Evolutionary conservation across 2,888 invertebrate species (phyloP).

Genomic region (Apamea crenata): DNA sequence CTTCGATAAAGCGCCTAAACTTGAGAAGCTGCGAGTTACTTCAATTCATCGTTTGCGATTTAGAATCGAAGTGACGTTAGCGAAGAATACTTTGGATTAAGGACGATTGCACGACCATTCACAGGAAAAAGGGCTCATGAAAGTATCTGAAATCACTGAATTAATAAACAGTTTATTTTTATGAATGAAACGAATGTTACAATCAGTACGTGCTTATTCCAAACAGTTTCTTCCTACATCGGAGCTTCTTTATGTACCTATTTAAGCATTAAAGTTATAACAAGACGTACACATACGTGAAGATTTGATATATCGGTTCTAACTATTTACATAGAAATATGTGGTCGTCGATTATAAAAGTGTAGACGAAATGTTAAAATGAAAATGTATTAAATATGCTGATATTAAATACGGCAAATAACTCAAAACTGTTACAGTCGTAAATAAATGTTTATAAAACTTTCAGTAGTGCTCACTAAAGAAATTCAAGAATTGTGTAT

Average conservation of each 20-base stretch:
- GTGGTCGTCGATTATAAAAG: slow-evolving; percentile 60
- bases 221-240: slow-evolving; percentile 61
- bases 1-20: slow-evolving; percentile 80
- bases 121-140: slow-evolving; percentile 34
- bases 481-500: slow-evolving; percentile 67
- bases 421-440: slow-evolving; percentile 60
- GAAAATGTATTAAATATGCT: slow-evolving; percentile 53
- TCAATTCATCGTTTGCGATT: slow-evolving; percentile 48
- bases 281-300: slow-evolving; percentile 54
- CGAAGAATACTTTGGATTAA: slow-evolving; percentile 66
- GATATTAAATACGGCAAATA: slow-evolving; percentile 55
- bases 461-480: slow-evolving; percentile 58
- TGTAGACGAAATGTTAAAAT: slow-evolving; percentile 52
- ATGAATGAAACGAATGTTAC: slow-evolving; percentile 31
- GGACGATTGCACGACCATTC: slow-evolving; percentile 52
- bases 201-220: slow-evolving; percentile 61
- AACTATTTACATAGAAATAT: slow-evolving; percentile 64
- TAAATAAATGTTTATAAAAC: slow-evolving; percentile 69
- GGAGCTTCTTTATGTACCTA: slow-evolving; percentile 68
- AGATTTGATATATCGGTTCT: slow-evolving; percentile 59
- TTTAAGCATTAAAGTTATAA: slow-evolving; percentile 59
- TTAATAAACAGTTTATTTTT: slow-evolving; percentile 20
- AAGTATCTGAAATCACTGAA: slow-evolving; percentile 39
- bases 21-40: slow-evolving; percentile 77
- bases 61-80: slow-evolving; percentile 58